These are phyloP conservation scores for Passer montanus DNA, from an alignment of 2,113 vertebrate genomes.

Conservation along the genomic window DNA sequence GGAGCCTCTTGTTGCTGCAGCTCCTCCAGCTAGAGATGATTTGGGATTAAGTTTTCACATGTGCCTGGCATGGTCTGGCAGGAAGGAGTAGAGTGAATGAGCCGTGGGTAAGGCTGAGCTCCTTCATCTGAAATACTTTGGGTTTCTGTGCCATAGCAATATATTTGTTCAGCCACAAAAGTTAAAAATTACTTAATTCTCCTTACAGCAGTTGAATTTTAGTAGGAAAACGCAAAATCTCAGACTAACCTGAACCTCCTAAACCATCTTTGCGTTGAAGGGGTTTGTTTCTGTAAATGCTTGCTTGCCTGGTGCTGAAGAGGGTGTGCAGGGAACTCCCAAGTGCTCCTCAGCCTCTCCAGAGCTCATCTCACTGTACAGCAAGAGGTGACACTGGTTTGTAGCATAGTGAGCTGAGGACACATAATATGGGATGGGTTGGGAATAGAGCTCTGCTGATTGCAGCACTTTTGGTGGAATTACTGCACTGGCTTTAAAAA, in stretches of 20 bases:
- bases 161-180: neutral
- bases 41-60: neutral
- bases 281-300: neutral
- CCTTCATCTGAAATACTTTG: neutral
- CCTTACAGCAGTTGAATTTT: neutral
- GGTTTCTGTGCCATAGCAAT: neutral
- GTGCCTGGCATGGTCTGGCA: accelerated
- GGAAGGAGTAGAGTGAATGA: neutral
- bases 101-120: neutral
- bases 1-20: accelerated
- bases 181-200: neutral
- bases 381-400: neutral
- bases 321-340: neutral
- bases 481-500: neutral
- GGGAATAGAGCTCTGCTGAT: neutral
- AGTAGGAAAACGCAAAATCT: neutral
- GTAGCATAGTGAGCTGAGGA: neutral
- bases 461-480: neutral
- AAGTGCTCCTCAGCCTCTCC: neutral
- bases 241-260: neutral
- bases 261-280: accelerated
- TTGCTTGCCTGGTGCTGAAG: neutral
- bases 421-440: neutral
- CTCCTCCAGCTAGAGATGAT: accelerated
- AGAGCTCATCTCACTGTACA: neutral